Conservation (phyloP, 2,797 vertebrate species). For the Tangara arthus region DNA sequence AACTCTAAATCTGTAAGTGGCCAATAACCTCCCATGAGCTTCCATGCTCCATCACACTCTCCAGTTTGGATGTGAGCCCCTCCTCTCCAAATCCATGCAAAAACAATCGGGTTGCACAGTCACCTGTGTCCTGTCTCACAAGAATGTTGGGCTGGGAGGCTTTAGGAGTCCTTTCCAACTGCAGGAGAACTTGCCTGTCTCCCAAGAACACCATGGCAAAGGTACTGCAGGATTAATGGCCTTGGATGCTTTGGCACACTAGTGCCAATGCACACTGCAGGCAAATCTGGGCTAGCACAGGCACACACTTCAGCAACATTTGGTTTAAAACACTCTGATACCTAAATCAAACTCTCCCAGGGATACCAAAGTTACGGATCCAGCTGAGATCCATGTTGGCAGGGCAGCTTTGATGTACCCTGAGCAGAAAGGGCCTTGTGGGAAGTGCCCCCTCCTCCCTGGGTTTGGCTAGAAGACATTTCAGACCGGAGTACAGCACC, state of each 20-base stretch:
- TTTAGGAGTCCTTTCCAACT: background rate
- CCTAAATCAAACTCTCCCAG: background rate
- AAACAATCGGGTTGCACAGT: background rate
- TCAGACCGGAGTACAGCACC: background rate
- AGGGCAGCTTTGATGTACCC: background rate
- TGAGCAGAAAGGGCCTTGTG: background rate
- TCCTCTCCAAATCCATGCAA: background rate
- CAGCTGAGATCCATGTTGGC: background rate
- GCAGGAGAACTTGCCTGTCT: background rate
- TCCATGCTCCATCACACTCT: background rate
- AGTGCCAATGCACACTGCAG: background rate
- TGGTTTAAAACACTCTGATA: background rate
- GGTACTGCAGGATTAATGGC: background rate
- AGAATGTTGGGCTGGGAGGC: background rate
- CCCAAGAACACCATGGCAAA: background rate
- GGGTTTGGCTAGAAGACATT: background rate
- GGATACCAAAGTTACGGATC: background rate
- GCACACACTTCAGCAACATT: background rate
- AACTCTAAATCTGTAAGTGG: background rate
- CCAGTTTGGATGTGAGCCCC: background rate
- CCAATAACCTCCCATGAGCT: background rate
- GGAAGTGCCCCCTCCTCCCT: background rate
- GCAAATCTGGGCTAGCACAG: background rate
- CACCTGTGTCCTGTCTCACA: background rate
- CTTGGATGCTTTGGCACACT: background rate